These are phyloP conservation scores for Gadus macrocephalus DNA, from an alignment of 2,113 vertebrate genomes.

Conservation along the genomic window DNA sequence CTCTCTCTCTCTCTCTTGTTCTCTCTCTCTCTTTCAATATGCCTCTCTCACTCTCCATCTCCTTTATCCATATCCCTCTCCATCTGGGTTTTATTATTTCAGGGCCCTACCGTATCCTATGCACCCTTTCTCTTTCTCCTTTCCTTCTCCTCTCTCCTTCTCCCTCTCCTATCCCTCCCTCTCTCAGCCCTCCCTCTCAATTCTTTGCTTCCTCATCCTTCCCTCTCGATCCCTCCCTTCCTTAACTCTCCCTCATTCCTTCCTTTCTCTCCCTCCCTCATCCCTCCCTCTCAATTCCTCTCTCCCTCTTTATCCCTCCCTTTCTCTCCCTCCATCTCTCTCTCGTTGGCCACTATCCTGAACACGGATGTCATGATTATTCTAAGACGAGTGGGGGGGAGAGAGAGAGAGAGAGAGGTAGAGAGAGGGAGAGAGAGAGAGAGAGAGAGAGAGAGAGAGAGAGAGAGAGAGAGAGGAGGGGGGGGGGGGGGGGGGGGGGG, in stretches of 20 bases:
- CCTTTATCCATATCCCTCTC: background rate
- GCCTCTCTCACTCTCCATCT: constrained; percentile 3
- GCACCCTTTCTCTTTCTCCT: constrained; percentile 28
- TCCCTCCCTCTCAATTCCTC: background rate
- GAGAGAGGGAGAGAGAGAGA: constrained; percentile 35
- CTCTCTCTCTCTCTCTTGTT: constrained; percentile 25
- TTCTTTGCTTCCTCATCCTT: constrained; percentile 7
- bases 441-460: background rate
- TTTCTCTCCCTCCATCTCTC: constrained; percentile 3
- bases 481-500: background rate
- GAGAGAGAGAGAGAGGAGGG: background rate
- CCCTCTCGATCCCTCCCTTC: background rate
- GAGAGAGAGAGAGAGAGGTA: constrained; percentile 52
- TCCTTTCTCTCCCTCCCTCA: background rate
- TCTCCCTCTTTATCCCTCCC: background rate
- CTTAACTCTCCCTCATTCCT: background rate
- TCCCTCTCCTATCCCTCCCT: background rate
- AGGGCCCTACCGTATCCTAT: background rate
- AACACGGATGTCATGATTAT: too few species aligned
- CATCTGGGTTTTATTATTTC: background rate
- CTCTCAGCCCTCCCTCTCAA: background rate
- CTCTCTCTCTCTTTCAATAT: background rate
- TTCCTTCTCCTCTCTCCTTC: constrained; percentile 14
- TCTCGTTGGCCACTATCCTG: background rate
- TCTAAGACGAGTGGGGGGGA: background rate